phyloP scores from a whole-genome alignment of 30 jellyfish, hydroid and myxozoan species.

The Aurelia aurita complex sp. Pacific region DNA sequence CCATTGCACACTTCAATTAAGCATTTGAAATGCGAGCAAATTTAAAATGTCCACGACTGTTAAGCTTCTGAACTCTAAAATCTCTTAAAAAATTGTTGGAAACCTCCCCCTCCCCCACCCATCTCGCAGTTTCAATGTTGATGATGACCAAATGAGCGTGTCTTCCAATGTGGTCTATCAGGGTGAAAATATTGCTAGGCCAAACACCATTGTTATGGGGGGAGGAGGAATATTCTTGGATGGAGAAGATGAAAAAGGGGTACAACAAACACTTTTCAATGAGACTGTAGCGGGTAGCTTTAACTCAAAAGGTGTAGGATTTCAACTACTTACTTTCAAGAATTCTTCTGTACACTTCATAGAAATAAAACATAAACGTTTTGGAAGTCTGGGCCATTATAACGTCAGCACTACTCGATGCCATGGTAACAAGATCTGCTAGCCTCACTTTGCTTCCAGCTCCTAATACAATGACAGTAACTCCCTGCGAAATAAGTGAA shows the following conservation, averaged over 20 bases:
- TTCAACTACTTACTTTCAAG: constrained; percentile 46
- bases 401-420: constrained; percentile 28
- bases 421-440: constrained; percentile 54
- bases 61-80: too few species aligned
- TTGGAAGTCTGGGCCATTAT: constrained; percentile 72
- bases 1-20: too few species aligned
- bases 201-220: too few species aligned
- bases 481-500: constrained; percentile 66
- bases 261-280: neutral
- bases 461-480: constrained; percentile 62
- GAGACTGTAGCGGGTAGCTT: neutral
- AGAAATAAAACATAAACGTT: constrained; percentile 49
- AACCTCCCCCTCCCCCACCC: too few species aligned
- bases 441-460: constrained; percentile 64
- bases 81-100: too few species aligned
- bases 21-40: too few species aligned
- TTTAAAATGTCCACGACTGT: too few species aligned
- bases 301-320: too few species aligned
- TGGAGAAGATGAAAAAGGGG: neutral
- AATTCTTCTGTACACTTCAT: constrained; percentile 51
- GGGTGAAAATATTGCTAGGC: too few species aligned
- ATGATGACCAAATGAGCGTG: too few species aligned
- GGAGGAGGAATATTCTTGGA: neutral
- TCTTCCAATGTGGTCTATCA: too few species aligned
- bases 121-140: too few species aligned